phyloP scores from a whole-genome alignment of 37 sponge, comb jelly and placozoan genomes.

The Tethya wilhelma region DNA sequence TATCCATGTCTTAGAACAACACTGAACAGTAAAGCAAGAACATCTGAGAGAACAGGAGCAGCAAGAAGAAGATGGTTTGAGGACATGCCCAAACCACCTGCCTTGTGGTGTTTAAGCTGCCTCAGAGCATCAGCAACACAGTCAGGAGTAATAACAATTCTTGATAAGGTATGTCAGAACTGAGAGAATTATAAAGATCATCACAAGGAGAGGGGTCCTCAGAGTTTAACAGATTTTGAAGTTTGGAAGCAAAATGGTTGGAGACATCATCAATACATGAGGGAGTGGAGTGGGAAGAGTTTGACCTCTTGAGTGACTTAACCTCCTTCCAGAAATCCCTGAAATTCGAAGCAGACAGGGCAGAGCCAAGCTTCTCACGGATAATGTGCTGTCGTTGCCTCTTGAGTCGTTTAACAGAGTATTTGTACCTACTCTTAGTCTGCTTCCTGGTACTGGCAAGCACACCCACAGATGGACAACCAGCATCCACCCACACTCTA shows the following conservation, averaged over 20 bases:
- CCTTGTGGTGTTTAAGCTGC: not conserved
- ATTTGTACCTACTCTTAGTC: not conserved
- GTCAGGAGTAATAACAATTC: not conserved
- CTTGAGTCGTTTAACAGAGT: not conserved
- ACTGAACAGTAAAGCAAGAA: not conserved
- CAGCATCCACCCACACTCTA: not conserved
- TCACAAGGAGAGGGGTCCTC: not conserved
- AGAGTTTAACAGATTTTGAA: not conserved
- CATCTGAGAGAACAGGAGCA: not conserved
- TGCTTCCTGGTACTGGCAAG: not conserved
- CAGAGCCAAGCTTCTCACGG: not conserved
- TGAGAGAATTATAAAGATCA: not conserved
- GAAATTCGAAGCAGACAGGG: not conserved
- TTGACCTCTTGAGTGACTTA: not conserved
- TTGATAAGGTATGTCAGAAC: not conserved
- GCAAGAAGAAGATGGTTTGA: not conserved
- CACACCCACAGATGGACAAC: not conserved
- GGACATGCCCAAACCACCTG: not conserved
- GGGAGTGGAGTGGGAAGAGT: too few species aligned
- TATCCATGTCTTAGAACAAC: not conserved
- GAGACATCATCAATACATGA: not conserved
- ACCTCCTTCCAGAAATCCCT: not conserved
- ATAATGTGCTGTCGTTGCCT: not conserved
- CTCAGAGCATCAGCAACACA: not conserved
- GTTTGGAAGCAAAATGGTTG: too few species aligned